A percentile compares a stretch with the other conserved stretches of the same genome.
phyloP scores from a whole-genome alignment of 1,140 invertebrate genomes.

The Maconellicoccus hirsutus region DNA sequence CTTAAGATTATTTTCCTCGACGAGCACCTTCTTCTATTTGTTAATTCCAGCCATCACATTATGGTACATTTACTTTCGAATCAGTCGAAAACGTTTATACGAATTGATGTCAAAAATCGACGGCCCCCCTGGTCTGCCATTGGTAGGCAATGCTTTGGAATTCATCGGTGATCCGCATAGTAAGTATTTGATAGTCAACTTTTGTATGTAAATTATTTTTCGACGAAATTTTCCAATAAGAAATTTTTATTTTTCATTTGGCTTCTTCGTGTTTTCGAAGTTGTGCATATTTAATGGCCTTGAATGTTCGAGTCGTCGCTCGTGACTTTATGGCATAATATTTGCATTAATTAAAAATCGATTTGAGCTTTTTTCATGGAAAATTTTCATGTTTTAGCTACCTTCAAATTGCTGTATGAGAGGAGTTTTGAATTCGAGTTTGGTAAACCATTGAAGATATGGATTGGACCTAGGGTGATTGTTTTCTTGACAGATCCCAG shows the following conservation, averaged over 20 bases:
- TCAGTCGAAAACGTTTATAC: conserved; percentile 52
- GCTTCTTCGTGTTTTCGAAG: too few species aligned
- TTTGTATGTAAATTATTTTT: neutral
- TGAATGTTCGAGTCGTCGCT: neutral
- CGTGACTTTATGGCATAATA: neutral
- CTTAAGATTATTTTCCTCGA: conserved; percentile 37
- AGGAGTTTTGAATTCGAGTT: conserved; percentile 35
- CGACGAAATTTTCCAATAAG: neutral
- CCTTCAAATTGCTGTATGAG: conserved; percentile 38
- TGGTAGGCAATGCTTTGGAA: conserved; percentile 58
- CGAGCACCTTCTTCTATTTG: conserved; percentile 50
- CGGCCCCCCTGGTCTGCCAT: conserved; percentile 51
- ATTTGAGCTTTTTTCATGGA: too few species aligned
- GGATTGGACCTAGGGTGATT: conserved; percentile 50
- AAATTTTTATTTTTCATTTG: neutral
- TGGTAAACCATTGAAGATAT: conserved; percentile 37
- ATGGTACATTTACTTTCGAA: conserved; percentile 57
- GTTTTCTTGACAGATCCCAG: conserved; percentile 50
- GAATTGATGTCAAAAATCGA: conserved; percentile 56
- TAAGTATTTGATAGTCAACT: conserved; percentile 28
- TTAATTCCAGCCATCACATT: conserved; percentile 52
- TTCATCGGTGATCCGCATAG: conserved; percentile 37
- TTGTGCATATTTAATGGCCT: neutral
- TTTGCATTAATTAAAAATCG: neutral
- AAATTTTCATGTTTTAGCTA: conserved; percentile 27